Evolutionary conservation across 2,888 invertebrate species (phyloP).

Genomic region (Drosophila atroscutellata): DNA sequence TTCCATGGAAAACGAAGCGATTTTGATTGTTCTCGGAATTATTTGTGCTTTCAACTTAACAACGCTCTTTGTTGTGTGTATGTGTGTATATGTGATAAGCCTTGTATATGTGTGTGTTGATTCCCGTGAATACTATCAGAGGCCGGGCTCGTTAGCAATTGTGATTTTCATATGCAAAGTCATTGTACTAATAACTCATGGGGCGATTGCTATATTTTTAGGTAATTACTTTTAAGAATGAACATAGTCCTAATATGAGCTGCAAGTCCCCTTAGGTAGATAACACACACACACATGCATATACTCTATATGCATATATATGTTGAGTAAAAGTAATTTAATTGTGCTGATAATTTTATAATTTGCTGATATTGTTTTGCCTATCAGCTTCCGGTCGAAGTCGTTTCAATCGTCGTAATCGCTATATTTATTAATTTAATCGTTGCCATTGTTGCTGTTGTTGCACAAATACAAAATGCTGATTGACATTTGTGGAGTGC

Average conservation of each 20-base stretch:
- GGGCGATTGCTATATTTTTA: not conserved
- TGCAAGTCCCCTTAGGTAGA: not conserved
- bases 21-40: constrained; percentile 78
- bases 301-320: not conserved
- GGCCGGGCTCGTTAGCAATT: constrained; percentile 28
- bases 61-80: constrained; percentile 29
- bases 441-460: constrained; percentile 24
- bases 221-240: not conserved
- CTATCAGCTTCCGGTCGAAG: constrained; percentile 49
- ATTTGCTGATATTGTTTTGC: constrained; percentile 18
- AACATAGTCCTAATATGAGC: not conserved
- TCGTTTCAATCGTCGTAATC: constrained; percentile 55
- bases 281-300: not conserved
- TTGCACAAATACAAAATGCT: constrained; percentile 23
- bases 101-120: constrained; percentile 11
- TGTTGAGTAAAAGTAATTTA: constrained; percentile 8
- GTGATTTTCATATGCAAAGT: constrained; percentile 21
- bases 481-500: constrained; percentile 26
- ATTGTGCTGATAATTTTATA: constrained; percentile 14
- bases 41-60: constrained; percentile 68
- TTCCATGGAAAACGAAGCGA: constrained; percentile 70
- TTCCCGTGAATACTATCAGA: constrained; percentile 37
- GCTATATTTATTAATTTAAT: constrained; percentile 57
- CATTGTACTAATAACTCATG: constrained; percentile 1
- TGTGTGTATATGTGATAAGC: constrained; percentile 40